Base-by-base conservation (phyloP, 1,140 invertebrate species). In the Theocolax elegans region DNA sequence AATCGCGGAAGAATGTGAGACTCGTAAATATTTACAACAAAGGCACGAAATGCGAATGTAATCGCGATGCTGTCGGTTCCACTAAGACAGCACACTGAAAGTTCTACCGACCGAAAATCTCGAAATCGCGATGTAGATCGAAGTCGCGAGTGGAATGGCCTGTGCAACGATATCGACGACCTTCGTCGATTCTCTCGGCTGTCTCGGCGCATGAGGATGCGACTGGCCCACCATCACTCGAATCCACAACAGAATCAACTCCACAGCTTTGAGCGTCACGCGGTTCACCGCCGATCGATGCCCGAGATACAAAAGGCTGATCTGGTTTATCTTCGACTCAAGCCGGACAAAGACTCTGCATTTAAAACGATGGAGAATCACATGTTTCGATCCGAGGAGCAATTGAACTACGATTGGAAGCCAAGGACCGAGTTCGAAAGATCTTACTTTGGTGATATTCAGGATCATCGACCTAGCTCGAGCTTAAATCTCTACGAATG, bases 381-480 rank as follows among this genome's bases (percentile, higher is more conserved):
- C 10, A 71, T 46, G 9, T 60, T 31, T 23, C 65, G 35, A 21
- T 48, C 25, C 17, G 64, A 44, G 9, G 68, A 74, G 49, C 42
- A 63, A n/a, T 44, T 72, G n/a, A 76, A 58, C 7, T 79, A 76
- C 74, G 78, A 74, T 13, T 83, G 81, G 79, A 79, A 77, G 48
- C 80, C 81, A 9, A 74, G 74, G 6, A 83, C 82, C 0, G 81
- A 84, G 10, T 85, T 83, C 72, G 83, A 84, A 54, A 70, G 72
- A 12, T 73, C 71, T 0, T 84, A 84, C 42, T 85, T 86, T 53
- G 78, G 77, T 0, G 77, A 81, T 42, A 9, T 67, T 13, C 75
- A 76, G 0, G 72, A 75, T 6, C 44, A 70, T 23, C 4, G 53
- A 25, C 15, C 35, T 2, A 59, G 25, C 35, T 53, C 56, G 0